Conservation (phyloP, 2,797 vertebrate genomes). For the Dallia pectoralis region DNA sequence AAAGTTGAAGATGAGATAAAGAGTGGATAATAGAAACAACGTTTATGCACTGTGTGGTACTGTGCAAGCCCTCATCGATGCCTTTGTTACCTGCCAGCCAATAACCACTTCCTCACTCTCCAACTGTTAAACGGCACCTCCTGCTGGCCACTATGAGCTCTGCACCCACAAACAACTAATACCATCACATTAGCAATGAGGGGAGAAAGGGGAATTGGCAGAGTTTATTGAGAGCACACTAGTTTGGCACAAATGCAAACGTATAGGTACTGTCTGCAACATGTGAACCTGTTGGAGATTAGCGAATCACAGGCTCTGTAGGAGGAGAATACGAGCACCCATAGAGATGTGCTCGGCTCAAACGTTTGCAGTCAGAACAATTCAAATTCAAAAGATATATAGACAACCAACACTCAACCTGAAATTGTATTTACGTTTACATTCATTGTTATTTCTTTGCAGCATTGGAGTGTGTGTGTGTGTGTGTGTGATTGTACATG, state of each 20-base stretch:
- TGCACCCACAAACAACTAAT: conserved; percentile 8
- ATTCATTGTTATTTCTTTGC: too few relatives aligned
- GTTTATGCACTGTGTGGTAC: not conserved
- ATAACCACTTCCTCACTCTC: not conserved
- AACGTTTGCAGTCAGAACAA: too few relatives aligned
- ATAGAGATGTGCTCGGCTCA: too few relatives aligned
- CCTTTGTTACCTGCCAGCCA: conserved; percentile 13
- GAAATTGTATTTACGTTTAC: too few relatives aligned
- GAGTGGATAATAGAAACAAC: not conserved
- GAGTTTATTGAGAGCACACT: conserved; percentile 4
- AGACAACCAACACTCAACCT: too few relatives aligned
- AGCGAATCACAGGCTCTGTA: conserved; percentile 21
- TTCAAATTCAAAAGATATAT: too few relatives aligned
- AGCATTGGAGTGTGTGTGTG: conserved; percentile 25
- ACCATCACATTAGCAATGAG: not conserved
- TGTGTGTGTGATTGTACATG: conserved; percentile 9
- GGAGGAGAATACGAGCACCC: too few relatives aligned
- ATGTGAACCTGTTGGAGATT: conserved; percentile 8
- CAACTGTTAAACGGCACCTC: conserved; percentile 64
- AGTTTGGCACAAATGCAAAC: not conserved
- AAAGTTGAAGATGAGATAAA: not conserved
- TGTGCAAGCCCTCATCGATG: not conserved
- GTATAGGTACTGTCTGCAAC: conserved; percentile 5
- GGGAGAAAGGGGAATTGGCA: not conserved
- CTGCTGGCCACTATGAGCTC: conserved; percentile 51